Percentiles rank a stretch among this genome's conserved stretches.
phyloP scores from a whole-genome alignment of 2,888 invertebrate species.

The Beris chalybata region DNA sequence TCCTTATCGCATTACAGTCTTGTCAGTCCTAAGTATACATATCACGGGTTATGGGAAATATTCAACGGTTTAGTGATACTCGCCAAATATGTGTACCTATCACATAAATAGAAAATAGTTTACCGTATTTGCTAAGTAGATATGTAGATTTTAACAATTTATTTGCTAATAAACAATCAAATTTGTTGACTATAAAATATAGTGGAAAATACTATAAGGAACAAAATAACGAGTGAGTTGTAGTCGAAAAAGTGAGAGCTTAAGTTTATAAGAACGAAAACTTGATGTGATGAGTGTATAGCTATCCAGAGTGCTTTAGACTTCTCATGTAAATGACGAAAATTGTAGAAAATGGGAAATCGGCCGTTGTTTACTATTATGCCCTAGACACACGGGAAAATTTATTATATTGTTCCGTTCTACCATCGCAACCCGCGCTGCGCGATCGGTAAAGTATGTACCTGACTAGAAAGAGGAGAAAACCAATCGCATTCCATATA shows the following conservation, averaged over 20 bases:
- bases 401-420: too few relatives aligned
- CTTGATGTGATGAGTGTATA: neutral
- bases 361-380: neutral
- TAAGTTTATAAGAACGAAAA: neutral
- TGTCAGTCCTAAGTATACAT: neutral
- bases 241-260: too few relatives aligned
- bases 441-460: too few relatives aligned
- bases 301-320: neutral
- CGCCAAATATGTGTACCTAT: constrained; percentile 6
- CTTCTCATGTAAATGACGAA: too few relatives aligned
- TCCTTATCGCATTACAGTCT: constrained; percentile 16
- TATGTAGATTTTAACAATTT: constrained; percentile 17
- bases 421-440: too few relatives aligned
- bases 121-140: neutral
- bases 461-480: too few relatives aligned
- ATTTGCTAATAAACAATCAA: constrained; percentile 17
- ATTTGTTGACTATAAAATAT: constrained; percentile 1
- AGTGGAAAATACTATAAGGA: neutral
- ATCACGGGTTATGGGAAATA: constrained; percentile 18
- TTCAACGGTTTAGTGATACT: constrained; percentile 15
- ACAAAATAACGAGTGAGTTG: neutral
- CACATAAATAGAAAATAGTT: constrained; percentile 9
- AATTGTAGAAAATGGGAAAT: too few relatives aligned
- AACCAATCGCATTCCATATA: too few relatives aligned
- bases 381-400: too few relatives aligned